phyloP scores from a whole-genome alignment of 2,797 vertebrate genomes.

The Kryptolebias ocellatus region DNA sequence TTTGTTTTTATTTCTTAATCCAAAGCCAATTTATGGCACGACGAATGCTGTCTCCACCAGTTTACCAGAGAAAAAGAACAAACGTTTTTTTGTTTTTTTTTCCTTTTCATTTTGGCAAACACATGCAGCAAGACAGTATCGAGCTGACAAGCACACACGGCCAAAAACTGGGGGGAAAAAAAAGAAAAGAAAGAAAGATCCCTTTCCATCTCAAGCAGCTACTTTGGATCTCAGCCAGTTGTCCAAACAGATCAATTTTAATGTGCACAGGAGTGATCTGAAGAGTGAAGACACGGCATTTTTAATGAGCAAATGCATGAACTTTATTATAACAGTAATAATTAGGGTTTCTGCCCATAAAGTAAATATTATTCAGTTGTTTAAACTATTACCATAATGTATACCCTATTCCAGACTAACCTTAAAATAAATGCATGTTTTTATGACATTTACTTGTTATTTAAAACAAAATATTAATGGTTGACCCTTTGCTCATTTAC shows the following conservation, averaged over 20 bases:
- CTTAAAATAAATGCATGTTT: slow-evolving; percentile 27
- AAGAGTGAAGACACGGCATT: slow-evolving; percentile 48
- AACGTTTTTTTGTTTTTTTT: neutral
- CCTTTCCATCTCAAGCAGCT: slow-evolving; percentile 30
- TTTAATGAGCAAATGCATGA: slow-evolving; percentile 42
- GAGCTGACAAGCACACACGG: slow-evolving; percentile 34
- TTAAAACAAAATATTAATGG: slow-evolving; percentile 27
- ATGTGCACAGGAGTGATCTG: slow-evolving; percentile 47
- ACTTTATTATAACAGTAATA: slow-evolving; percentile 48
- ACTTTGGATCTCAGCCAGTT: slow-evolving; percentile 41
- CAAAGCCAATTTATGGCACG: slow-evolving; percentile 9
- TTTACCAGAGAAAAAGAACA: neutral
- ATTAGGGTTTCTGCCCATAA: slow-evolving; percentile 48
- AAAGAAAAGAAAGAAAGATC: slow-evolving; percentile 17
- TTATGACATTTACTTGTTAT: slow-evolving; percentile 49
- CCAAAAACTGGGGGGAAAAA: slow-evolving; percentile 34
- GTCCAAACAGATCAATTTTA: slow-evolving; percentile 52
- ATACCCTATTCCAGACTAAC: slow-evolving; percentile 20
- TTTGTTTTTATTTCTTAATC: slow-evolving; percentile 3
- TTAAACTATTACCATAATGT: slow-evolving; percentile 60
- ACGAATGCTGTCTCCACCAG: neutral
- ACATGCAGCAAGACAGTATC: slow-evolving; percentile 7
- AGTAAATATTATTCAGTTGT: slow-evolving; percentile 60
- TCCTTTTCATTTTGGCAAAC: slow-evolving; percentile 17
- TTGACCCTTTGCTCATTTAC: slow-evolving; percentile 42